These are phyloP conservation scores for Caerostris darwini DNA, from an alignment of 1,140 invertebrate species.

Conservation along the genomic window DNA sequence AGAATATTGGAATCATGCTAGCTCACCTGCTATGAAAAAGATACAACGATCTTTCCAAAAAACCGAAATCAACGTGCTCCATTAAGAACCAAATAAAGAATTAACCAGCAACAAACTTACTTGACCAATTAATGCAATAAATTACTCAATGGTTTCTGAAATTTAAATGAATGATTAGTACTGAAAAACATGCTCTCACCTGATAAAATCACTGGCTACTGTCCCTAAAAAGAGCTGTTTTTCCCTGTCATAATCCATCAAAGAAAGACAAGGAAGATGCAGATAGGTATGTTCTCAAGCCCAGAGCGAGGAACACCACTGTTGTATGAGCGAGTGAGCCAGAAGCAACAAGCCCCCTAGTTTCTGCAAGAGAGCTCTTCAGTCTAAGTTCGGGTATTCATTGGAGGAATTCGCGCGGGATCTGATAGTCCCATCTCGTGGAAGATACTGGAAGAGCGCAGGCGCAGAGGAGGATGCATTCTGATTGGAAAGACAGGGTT, in stretches of 20 bases:
- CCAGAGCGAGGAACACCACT: background rate
- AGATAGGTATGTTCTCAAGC: background rate
- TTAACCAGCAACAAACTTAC: background rate
- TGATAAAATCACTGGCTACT: conserved; percentile 34
- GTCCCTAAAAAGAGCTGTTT: background rate
- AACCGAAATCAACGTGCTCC: background rate
- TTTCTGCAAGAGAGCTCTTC: background rate
- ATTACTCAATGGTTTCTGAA: background rate
- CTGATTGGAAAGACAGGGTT: conserved; percentile 46
- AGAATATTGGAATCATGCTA: background rate
- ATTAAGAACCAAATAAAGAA: background rate
- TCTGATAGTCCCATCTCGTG: conserved; percentile 28
- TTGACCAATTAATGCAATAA: background rate
- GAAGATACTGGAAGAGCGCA: background rate
- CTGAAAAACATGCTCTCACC: conserved; percentile 7
- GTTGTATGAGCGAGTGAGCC: background rate
- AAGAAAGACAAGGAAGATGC: background rate
- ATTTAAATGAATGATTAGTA: background rate
- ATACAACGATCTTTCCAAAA: background rate
- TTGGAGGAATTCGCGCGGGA: conserved; percentile 43
- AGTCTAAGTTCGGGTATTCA: background rate
- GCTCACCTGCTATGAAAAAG: background rate
- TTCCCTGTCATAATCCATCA: conserved; percentile 46
- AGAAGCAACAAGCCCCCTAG: background rate
- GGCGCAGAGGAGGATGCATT: background rate